phyloP scores from a whole-genome alignment of 2,797 vertebrate genomes.

The Phataginus tetradactyla region DNA sequence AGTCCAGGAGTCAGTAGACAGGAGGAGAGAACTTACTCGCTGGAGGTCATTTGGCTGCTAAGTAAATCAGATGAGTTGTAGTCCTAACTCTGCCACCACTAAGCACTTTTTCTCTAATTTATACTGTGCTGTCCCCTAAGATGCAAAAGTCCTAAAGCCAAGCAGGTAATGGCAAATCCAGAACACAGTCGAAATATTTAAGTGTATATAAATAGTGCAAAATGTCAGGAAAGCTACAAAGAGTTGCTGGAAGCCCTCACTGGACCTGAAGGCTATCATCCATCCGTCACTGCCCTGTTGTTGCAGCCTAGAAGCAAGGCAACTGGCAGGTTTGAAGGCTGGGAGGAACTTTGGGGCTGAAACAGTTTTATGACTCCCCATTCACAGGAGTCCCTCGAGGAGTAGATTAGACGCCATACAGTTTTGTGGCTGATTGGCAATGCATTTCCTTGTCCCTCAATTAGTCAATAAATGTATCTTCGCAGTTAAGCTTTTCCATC shows the following conservation, averaged over 20 bases:
- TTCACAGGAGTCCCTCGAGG: not conserved
- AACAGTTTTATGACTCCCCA: not conserved
- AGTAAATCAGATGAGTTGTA: not conserved
- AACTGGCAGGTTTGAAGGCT: not conserved
- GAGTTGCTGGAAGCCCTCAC: not conserved
- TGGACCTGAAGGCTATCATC: not conserved
- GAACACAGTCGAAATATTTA: not conserved
- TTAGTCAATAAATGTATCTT: conserved; percentile 66
- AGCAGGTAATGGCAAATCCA: not conserved
- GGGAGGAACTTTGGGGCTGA: not conserved
- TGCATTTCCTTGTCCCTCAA: conserved; percentile 66
- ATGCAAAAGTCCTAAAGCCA: not conserved
- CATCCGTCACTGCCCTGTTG: fast-evolving
- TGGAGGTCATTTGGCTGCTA: not conserved
- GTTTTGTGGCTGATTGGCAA: conserved; percentile 48
- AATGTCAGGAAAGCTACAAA: not conserved
- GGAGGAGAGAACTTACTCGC: not conserved
- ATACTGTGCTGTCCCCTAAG: not conserved
- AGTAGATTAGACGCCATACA: not conserved
- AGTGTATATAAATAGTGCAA: not conserved
- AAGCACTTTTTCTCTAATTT: not conserved
- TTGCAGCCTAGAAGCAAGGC: not conserved
- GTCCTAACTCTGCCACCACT: not conserved
- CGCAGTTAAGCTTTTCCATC: conserved; percentile 54
- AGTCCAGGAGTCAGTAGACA: too few species aligned